Conservation (phyloP, 2,888 invertebrate genomes). For the Andrena trimmerana region DNA sequence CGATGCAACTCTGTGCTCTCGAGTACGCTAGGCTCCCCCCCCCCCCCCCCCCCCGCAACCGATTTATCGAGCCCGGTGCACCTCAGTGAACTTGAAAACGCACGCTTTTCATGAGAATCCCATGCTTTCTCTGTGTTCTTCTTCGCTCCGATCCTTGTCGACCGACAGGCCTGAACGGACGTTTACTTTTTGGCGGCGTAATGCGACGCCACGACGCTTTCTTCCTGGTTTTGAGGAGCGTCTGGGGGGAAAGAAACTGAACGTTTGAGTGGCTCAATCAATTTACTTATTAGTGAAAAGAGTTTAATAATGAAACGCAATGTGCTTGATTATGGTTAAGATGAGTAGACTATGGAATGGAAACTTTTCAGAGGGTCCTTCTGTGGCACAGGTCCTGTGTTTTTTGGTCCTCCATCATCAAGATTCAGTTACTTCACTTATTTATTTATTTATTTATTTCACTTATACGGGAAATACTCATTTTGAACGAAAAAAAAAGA, state of each 20-base stretch:
- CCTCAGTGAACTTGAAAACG: slow-evolving; percentile 57
- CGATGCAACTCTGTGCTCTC: slow-evolving; percentile 31
- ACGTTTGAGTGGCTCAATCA: background rate
- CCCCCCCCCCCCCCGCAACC: background rate
- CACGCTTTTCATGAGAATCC: slow-evolving; percentile 8
- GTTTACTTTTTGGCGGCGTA: background rate
- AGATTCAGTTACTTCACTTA: too few species aligned
- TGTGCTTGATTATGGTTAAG: too few species aligned
- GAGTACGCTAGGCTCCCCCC: slow-evolving; percentile 24
- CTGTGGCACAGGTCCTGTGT: too few species aligned
- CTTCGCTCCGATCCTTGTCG: background rate
- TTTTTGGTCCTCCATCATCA: too few species aligned
- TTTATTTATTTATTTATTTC: too few species aligned
- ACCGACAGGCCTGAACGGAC: background rate
- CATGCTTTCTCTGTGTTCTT: slow-evolving; percentile 24
- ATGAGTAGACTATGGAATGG: too few species aligned
- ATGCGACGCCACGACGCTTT: background rate
- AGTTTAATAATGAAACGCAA: too few species aligned
- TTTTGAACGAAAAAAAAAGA: too few species aligned
- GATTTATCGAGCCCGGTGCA: slow-evolving; percentile 62
- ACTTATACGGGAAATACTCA: too few species aligned
- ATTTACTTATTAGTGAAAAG: background rate
- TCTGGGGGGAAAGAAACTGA: background rate
- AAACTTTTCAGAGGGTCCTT: too few species aligned
- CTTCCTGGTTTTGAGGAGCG: background rate